These are phyloP conservation scores for Mobula birostris DNA, from an alignment of 2,113 vertebrate species.

Conservation along the genomic window DNA sequence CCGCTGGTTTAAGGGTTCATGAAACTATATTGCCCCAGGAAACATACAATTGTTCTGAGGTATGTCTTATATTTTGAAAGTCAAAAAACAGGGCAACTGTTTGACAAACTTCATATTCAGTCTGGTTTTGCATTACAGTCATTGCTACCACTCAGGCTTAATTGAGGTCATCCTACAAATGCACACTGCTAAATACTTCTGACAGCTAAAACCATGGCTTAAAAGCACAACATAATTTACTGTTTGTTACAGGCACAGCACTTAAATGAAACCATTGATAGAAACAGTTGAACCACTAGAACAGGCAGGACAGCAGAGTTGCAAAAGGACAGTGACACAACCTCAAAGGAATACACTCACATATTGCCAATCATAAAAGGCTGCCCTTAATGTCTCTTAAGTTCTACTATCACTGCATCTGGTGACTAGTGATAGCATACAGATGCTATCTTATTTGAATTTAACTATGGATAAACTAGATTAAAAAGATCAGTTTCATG, in stretches of 20 bases:
- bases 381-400: neutral
- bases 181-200: neutral
- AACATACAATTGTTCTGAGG: neutral
- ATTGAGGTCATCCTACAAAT: neutral
- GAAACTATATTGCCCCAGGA: neutral
- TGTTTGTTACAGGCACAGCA: neutral
- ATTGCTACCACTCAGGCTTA: neutral
- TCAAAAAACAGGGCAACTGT: neutral
- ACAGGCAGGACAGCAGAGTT: neutral
- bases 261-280: slow-evolving; percentile 1
- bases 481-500: neutral
- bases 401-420: neutral
- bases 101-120: neutral
- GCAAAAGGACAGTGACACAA: neutral
- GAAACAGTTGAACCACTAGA: neutral
- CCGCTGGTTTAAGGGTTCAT: neutral
- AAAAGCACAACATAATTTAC: neutral
- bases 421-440: neutral
- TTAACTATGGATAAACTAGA: neutral
- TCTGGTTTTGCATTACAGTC: neutral
- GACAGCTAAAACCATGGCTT: neutral
- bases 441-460: neutral
- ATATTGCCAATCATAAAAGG: neutral
- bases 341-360: neutral
- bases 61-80: neutral